Evolutionary conservation across 2,888 invertebrate species (phyloP).

Genomic region (Tineola bisselliella): DNA sequence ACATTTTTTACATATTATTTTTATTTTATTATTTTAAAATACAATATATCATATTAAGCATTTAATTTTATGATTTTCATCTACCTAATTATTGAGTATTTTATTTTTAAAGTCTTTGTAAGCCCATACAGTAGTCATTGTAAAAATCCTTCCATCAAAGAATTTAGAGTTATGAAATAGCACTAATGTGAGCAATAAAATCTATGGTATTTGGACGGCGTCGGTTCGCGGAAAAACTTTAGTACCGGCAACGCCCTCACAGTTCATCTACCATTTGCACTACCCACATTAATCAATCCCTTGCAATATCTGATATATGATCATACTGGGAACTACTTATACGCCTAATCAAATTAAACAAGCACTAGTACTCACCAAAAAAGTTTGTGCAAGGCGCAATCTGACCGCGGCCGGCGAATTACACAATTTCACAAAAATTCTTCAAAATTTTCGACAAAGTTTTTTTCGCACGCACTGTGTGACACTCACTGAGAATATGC

Average conservation of each 20-base stretch:
- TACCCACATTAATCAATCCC: neutral
- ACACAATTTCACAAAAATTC: conserved; percentile 67
- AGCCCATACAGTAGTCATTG: too few relatives aligned
- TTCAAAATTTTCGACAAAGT: conserved; percentile 69
- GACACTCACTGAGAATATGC: conserved; percentile 68
- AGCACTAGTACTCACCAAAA: conserved; percentile 43
- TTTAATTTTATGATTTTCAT: too few relatives aligned
- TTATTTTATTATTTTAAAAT: too few relatives aligned
- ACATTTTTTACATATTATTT: too few relatives aligned
- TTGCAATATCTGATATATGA: conserved; percentile 18
- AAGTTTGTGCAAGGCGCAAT: conserved; percentile 62
- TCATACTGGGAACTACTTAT: conserved; percentile 17
- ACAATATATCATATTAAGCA: too few relatives aligned
- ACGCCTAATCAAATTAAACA: neutral
- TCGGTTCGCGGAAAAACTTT: conserved; percentile 41
- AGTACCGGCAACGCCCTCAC: conserved; percentile 46
- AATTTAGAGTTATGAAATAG: neutral
- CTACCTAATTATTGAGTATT: too few relatives aligned
- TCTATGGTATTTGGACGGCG: conserved; percentile 16
- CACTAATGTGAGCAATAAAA: conserved; percentile 11
- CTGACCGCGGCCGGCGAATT: conserved; percentile 60
- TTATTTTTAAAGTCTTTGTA: too few relatives aligned
- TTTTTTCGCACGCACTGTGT: conserved; percentile 69
- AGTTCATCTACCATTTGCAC: neutral
- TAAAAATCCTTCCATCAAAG: neutral